Evolutionary conservation across 2,113 vertebrate species (phyloP).

Genomic region (Paralichthys olivaceus): DNA sequence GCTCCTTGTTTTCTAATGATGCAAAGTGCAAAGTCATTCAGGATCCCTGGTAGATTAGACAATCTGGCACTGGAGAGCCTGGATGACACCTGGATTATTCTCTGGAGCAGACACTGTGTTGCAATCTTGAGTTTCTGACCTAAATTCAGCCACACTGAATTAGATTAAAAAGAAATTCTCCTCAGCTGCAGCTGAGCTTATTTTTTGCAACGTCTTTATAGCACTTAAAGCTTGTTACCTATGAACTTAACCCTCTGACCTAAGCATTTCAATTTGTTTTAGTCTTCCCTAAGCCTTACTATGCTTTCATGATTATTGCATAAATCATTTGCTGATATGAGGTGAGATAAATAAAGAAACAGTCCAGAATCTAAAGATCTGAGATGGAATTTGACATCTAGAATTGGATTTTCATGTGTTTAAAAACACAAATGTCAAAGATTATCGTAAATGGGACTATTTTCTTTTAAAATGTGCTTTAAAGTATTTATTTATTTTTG

Average conservation of each 20-base stretch:
- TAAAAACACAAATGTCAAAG: neutral
- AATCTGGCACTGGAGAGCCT: slow-evolving; percentile 22
- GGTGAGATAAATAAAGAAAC: neutral
- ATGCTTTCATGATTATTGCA: slow-evolving; percentile 9
- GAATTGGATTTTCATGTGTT: slow-evolving; percentile 7
- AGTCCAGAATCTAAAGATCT: slow-evolving; percentile 9
- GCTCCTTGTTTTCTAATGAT: slow-evolving; percentile 22
- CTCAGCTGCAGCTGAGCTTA: slow-evolving; percentile 30
- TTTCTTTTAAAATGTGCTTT: slow-evolving; percentile 13
- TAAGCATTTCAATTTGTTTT: too few relatives aligned
- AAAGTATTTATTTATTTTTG: slow-evolving; percentile 18
- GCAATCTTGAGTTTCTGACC: slow-evolving; percentile 54
- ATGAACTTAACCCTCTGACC: slow-evolving; percentile 10
- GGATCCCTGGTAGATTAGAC: slow-evolving; percentile 15
- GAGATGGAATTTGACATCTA: neutral
- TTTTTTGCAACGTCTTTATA: slow-evolving; percentile 34
- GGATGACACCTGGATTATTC: slow-evolving; percentile 50
- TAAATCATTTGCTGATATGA: slow-evolving; percentile 2
- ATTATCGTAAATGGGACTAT: slow-evolving; percentile 11
- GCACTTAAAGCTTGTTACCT: slow-evolving; percentile 39
- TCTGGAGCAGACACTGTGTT: slow-evolving; percentile 30
- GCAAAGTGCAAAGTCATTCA: slow-evolving; percentile 33
- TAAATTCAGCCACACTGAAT: slow-evolving; percentile 10
- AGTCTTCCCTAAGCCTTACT: slow-evolving; percentile 19
- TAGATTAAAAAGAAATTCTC: slow-evolving; percentile 28